Percentiles rank a stretch among this genome's conserved stretches.
These are phyloP conservation scores for Ooceraea biroi DNA, from an alignment of 1,140 invertebrate genomes.

Conservation along the genomic window DNA sequence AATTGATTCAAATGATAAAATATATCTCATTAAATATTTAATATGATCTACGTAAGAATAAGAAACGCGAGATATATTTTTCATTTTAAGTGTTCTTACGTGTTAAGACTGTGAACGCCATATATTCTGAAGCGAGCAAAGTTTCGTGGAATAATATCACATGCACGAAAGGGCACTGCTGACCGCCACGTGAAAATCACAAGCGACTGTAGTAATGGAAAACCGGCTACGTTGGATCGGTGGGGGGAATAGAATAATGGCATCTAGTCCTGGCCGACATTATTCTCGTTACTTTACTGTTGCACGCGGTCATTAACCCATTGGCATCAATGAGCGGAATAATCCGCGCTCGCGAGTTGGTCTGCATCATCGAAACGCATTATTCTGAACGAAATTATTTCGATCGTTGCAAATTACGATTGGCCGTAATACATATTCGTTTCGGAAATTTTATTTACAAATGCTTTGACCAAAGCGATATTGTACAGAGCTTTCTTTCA, in stretches of 20 bases:
- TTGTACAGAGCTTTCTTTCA: too few species aligned
- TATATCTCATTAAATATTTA: too few species aligned
- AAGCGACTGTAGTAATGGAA: neutral
- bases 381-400: neutral
- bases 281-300: slow-evolving; percentile 38
- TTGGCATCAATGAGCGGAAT: slow-evolving; percentile 50
- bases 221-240: slow-evolving; percentile 3
- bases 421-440: too few species aligned
- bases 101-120: too few species aligned
- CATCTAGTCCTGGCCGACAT: slow-evolving; percentile 22
- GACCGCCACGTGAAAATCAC: slow-evolving; percentile 8
- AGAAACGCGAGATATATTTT: too few species aligned
- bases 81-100: too few species aligned
- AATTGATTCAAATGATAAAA: too few species aligned
- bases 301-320: slow-evolving; percentile 48
- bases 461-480: too few species aligned
- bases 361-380: slow-evolving; percentile 17
- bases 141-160: too few species aligned
- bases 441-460: too few species aligned
- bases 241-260: slow-evolving; percentile 37
- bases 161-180: neutral
- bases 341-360: slow-evolving; percentile 39
- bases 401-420: neutral
- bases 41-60: too few species aligned
- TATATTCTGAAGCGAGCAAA: too few species aligned